Base-by-base conservation (phyloP, 2,797 vertebrate species). In the Hydrophis major region DNA sequence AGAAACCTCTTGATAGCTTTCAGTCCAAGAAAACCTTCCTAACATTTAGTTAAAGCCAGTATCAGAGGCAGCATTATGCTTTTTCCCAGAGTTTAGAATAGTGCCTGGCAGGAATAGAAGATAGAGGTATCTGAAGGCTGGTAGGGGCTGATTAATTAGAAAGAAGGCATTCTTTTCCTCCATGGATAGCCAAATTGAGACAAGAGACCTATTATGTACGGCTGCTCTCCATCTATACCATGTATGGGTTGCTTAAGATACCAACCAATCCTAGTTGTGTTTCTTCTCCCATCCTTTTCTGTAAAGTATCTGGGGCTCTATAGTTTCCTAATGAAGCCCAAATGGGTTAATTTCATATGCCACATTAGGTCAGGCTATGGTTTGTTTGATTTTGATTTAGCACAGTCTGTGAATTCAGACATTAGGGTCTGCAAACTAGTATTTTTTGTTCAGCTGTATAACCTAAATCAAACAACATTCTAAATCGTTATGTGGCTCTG, bases 1-100 rank as follows among this genome's bases (percentile, higher is more conserved):
- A 89, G 60, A n/a, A 60, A 87, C n/a, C 10, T 87, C 74, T 47
- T 90, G 18, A 28, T 69, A 47, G n/a, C 55, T 83, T 91, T 53
- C n/a, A 56, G 87, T 32, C 32, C 57, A 86, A 83, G 32, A 93
- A 90, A 69, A 25, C 88, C 92, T 25, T 61, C 47, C 28, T 53
- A 74, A 37, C 3, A 4, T 22, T 20, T 69, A n/a, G n/a, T 89
- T 55, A 60, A 63, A 12, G 11, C 57, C 32, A 42, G 25, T 83
- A 8, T 86, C 42, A 89, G 56, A 92, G 87, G 78, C 28, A 8
- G 96, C 88, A 93, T 92, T 89, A 69, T 27, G 56, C 89, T 89
- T 37, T 61, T 37, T 78, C 16, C 3, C 1, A 2, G 87, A 87
- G 87, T 90, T 18, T 90, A n/a, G 63, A 27, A 25, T 47, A 0